Evolutionary conservation across 2,113 vertebrate genomes (phyloP).

Genomic region (Hassar affinis): DNA sequence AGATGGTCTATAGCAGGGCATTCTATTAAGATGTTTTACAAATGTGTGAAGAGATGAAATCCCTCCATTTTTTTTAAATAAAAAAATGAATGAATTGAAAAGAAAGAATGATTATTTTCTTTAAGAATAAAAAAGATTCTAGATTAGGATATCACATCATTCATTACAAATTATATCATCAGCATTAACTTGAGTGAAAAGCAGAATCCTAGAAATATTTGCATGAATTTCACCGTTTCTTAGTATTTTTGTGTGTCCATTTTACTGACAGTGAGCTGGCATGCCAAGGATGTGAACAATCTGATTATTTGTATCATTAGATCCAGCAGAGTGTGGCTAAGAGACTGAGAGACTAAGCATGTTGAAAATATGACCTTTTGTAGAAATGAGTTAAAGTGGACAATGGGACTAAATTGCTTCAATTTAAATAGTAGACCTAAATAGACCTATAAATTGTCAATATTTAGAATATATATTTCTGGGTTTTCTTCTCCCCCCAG

Average conservation of each 20-base stretch:
- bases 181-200: not conserved
- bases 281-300: not conserved
- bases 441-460: not conserved
- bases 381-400: not conserved
- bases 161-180: not conserved
- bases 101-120: not conserved
- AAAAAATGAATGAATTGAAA: too few relatives aligned
- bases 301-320: not conserved
- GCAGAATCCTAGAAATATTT: not conserved
- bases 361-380: not conserved
- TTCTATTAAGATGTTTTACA: too few relatives aligned
- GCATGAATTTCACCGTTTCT: not conserved
- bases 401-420: not conserved
- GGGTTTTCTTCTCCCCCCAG: not conserved
- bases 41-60: too few relatives aligned
- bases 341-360: not conserved
- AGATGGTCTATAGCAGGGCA: too few relatives aligned
- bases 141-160: too few relatives aligned
- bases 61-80: not conserved
- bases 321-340: not conserved
- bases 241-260: not conserved
- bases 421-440: not conserved
- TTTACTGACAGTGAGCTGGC: not conserved
- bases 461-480: too few relatives aligned
- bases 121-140: not conserved